Evolutionary conservation across 2,113 vertebrate genomes (phyloP).

Genomic region (Crocuta crocuta): DNA sequence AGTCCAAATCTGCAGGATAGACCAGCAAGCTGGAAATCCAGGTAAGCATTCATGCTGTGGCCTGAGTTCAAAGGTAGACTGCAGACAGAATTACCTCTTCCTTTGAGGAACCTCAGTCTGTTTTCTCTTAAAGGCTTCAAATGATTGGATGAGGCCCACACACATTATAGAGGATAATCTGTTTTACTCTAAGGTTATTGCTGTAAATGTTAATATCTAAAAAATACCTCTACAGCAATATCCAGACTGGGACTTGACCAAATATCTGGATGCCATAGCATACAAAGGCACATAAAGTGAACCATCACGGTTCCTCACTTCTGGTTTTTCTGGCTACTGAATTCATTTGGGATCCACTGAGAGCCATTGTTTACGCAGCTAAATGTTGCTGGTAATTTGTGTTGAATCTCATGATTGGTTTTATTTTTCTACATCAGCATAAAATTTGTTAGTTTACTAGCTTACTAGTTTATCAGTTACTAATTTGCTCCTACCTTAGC

Average conservation of each 20-base stretch:
- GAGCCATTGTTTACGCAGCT: neutral
- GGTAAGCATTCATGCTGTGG: neutral
- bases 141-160: neutral
- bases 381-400: neutral
- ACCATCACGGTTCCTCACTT: neutral
- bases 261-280: neutral
- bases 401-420: neutral
- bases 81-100: neutral
- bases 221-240: neutral
- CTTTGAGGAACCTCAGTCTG: neutral
- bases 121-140: neutral
- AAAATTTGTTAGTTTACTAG: neutral
- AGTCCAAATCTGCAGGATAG: neutral
- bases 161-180: neutral
- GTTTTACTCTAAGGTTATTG: neutral
- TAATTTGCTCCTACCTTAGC: neutral
- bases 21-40: neutral
- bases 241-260: neutral
- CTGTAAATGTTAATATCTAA: constrained; percentile 31
- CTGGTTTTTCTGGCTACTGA: neutral
- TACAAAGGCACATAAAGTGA: neutral
- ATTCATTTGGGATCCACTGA: neutral
- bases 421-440: constrained; percentile 15
- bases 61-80: neutral
- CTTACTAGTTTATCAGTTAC: neutral